Conservation (phyloP, 2,797 vertebrate genomes). For the Molossus molossus region DNA sequence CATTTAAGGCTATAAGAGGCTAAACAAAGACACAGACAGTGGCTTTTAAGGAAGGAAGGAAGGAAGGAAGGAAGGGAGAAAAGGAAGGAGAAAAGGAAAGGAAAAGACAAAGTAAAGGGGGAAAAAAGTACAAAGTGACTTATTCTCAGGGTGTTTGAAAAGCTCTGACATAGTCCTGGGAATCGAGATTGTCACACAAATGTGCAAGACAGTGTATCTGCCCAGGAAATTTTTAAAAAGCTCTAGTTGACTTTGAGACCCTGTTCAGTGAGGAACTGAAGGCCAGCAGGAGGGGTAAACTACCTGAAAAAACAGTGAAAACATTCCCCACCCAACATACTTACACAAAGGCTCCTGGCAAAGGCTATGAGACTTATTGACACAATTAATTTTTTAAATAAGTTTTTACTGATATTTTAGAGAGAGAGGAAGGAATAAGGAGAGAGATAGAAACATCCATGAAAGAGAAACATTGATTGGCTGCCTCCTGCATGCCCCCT, state of each 20-base stretch:
- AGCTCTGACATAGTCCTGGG: neutral
- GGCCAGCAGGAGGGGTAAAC: neutral
- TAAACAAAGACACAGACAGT: neutral
- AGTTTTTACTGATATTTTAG: too few relatives aligned
- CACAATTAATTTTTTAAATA: neutral
- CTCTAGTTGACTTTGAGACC: neutral
- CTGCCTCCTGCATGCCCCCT: too few relatives aligned
- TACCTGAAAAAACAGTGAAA: neutral
- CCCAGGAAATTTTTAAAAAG: neutral
- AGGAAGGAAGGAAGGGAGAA: neutral
- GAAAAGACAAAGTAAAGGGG: too few relatives aligned
- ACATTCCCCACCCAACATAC: neutral
- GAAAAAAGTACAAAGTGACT: neutral
- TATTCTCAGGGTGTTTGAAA: constrained; percentile 8
- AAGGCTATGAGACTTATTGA: neutral
- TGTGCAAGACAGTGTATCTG: neutral
- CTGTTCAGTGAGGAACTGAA: neutral
- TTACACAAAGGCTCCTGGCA: neutral
- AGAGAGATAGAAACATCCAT: too few relatives aligned
- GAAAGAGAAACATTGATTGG: too few relatives aligned
- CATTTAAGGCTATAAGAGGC: constrained; percentile 54
- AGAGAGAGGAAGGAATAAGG: too few relatives aligned
- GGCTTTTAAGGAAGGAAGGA: neutral
- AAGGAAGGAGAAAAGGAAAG: too few relatives aligned
- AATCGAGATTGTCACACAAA: neutral